A percentile compares a stretch with the other conserved stretches of the same genome.
Conservation (phyloP, 2,113 vertebrate genomes). For the Lepus americanus region DNA sequence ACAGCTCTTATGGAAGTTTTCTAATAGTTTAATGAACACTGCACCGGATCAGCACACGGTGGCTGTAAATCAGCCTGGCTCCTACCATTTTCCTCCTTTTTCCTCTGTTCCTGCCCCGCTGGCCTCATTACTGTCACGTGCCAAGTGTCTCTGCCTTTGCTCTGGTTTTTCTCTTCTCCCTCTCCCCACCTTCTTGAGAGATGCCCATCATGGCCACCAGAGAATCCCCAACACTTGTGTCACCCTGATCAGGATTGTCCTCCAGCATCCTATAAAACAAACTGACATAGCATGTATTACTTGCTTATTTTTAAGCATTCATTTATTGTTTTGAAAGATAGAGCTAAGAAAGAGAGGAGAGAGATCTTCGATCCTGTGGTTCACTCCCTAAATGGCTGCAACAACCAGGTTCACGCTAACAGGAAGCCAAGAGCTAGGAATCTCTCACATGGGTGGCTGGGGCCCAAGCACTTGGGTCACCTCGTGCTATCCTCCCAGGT, state of each 20-base stretch:
- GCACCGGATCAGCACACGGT: accelerated
- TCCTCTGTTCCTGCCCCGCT: neutral
- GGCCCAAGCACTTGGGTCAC: too few relatives aligned
- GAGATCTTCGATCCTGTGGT: too few relatives aligned
- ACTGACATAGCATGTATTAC: too few relatives aligned
- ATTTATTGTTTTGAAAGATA: too few relatives aligned
- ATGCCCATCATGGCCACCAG: neutral
- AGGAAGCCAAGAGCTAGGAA: too few relatives aligned
- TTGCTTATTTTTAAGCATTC: too few relatives aligned
- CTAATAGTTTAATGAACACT: neutral
- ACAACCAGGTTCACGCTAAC: too few relatives aligned
- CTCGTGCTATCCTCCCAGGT: too few relatives aligned
- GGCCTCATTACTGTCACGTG: neutral
- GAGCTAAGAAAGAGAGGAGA: too few relatives aligned
- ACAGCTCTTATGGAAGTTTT: neutral
- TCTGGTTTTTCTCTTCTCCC: neutral
- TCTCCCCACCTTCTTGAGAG: neutral
- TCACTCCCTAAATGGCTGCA: too few relatives aligned
- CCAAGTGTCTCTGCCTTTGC: neutral
- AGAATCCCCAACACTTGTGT: neutral
- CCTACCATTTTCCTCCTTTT: neutral
- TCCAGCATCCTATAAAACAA: neutral
- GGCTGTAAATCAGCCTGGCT: too few relatives aligned
- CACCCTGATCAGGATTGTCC: neutral
- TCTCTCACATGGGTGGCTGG: too few relatives aligned